These are phyloP conservation scores for Elmis aenea DNA, from an alignment of 2,888 invertebrate species.

Conservation along the genomic window DNA sequence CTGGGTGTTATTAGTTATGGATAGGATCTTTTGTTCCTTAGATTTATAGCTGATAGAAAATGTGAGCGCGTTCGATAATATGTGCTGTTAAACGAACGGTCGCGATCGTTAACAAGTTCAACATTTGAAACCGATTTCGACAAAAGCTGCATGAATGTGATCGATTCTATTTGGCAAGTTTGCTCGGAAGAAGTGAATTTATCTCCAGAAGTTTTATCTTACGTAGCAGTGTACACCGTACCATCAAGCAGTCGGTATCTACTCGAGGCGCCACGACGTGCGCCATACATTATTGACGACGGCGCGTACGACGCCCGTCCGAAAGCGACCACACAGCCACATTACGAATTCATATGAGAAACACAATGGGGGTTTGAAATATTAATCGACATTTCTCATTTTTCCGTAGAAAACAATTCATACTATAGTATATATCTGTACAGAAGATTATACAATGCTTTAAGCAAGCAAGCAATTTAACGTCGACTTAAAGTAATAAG, in stretches of 20 bases:
- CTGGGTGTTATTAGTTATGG: constrained; percentile 29
- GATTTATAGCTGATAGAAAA: constrained; percentile 23
- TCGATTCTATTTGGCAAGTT: background rate
- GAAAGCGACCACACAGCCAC: constrained; percentile 25
- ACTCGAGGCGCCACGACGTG: constrained; percentile 38
- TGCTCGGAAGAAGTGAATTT: background rate
- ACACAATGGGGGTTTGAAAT: constrained; percentile 47
- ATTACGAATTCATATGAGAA: constrained; percentile 49
- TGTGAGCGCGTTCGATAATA: constrained; percentile 25
- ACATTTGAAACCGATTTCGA: no score
- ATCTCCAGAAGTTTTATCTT: background rate
- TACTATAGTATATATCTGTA: constrained; percentile 28
- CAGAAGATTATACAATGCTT: constrained; percentile 18
- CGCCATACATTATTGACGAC: constrained; percentile 51
- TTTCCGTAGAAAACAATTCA: constrained; percentile 39
- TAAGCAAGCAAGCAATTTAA: no score
- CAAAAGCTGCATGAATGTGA: no score
- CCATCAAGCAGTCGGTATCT: constrained; percentile 23
- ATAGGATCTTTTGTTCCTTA: constrained; percentile 26
- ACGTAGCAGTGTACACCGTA: background rate
- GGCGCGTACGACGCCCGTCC: constrained; percentile 38
- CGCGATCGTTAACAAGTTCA: no score
- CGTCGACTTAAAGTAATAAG: no score
- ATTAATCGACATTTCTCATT: constrained; percentile 49
- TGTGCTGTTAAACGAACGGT: no score